Evolutionary conservation across 2,797 vertebrate species (phyloP), one percentile per base, ranked within the genome.

Genomic region (Anableps anableps): DNA sequence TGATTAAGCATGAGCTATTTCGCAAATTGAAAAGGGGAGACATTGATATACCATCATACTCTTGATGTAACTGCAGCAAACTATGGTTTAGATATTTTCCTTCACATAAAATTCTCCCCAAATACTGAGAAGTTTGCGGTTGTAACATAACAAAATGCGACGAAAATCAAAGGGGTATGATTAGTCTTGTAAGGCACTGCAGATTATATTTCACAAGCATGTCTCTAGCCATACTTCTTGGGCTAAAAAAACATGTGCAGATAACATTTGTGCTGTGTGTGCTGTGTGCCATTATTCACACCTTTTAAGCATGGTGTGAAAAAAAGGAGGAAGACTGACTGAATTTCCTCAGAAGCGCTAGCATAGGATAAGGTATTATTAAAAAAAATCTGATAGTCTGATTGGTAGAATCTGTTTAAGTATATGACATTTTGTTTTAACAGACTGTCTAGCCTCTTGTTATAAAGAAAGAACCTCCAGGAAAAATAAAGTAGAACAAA

Each of bases 381-480:
- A 41, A 23, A 26, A 68, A 64, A 64, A 21, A 10, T 64, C 1
- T 41, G 4, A 68, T 5, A 43, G 10, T 2, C 23, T 43, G 23
- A 60, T 0, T 14, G n/a, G 4, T 60, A 29, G 29, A 68, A 43
- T 68, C 4, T 68, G 38, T 26, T 41, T 11, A 43, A 23, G 36
- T 3, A 68, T 68, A 6, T 68, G 9, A 41, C 0, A 43, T 68
- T n/a, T n/a, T 0, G 36, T 26, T 26, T 68, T n/a, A n/a, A 13
- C 4, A 68, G 1, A 43, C 10, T 66, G 34, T 70, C 34, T 70
- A 23, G 36, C 4, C 26, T n/a, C 47, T 75, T 58, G 51, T 41
- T 43, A 75, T 58, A 10, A 53, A 41, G 43, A 83, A 83, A 64
- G 70, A 82, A 71, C 70, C 41, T 77, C 62, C 7, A 84, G 55